Percentiles rank a stretch among this genome's conserved stretches.
These are phyloP conservation scores for Caenorhabditis sp. DNA, from an alignment of 2,888 invertebrate genomes.

Conservation along the genomic window DNA sequence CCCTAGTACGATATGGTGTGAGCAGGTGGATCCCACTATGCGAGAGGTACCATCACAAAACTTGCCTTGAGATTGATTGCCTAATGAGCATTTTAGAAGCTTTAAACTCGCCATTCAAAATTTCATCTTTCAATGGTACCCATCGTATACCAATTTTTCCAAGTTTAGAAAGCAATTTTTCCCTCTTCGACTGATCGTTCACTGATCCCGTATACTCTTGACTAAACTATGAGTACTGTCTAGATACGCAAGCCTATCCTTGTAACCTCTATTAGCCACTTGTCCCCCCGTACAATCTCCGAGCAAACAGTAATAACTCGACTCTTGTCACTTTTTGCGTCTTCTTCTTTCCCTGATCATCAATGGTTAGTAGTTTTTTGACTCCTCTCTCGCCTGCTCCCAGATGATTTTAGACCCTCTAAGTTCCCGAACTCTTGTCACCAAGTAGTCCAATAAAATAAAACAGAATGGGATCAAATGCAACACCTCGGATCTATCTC, in stretches of 20 bases:
- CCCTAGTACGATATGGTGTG: too few relatives aligned
- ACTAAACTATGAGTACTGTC: slow-evolving; percentile 45
- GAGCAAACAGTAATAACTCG: slow-evolving; percentile 36
- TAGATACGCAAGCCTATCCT: slow-evolving; percentile 25
- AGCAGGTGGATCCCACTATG: too few relatives aligned
- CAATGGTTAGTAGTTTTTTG: slow-evolving; percentile 28
- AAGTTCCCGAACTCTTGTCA: slow-evolving; percentile 27
- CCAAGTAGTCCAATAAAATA: slow-evolving; percentile 33
- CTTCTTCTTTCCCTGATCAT: not conserved
- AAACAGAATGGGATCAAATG: slow-evolving; percentile 34
- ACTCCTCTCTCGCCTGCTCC: not conserved
- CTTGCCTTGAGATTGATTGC: too few relatives aligned
- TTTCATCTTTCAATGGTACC: not conserved
- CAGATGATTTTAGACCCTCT: slow-evolving; percentile 28
- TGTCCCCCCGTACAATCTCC: slow-evolving; percentile 1
- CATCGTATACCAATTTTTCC: too few relatives aligned
- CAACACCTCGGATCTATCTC: slow-evolving; percentile 30
- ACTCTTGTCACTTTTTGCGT: slow-evolving; percentile 41
- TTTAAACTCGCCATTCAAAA: too few relatives aligned
- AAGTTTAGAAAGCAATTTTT: too few relatives aligned
- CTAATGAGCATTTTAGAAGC: too few relatives aligned
- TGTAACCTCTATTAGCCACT: slow-evolving; percentile 30
- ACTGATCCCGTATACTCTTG: not conserved
- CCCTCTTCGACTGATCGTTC: not conserved
- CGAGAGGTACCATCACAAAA: too few relatives aligned